Conservation (phyloP, 2,113 vertebrate genomes). For the Artemisiospiza belli region DNA sequence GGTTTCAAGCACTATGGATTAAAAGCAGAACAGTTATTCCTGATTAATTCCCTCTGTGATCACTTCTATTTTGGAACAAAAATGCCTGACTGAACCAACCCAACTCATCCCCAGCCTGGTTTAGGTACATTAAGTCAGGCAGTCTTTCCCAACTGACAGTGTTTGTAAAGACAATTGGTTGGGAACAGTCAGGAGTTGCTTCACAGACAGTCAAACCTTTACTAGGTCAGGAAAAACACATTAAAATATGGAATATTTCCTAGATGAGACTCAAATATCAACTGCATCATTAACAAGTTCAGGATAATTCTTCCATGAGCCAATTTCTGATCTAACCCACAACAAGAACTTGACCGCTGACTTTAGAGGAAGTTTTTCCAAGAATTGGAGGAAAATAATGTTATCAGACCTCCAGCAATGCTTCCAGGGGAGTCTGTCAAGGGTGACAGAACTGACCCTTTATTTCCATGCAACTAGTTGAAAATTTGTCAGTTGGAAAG, state of each 20-base stretch:
- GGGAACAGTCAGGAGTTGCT: background rate
- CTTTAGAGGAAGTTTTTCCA: background rate
- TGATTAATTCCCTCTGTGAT: conserved; percentile 3
- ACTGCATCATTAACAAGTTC: background rate
- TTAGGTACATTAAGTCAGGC: background rate
- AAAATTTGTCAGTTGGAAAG: background rate
- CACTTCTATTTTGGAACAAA: background rate
- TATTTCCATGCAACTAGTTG: background rate
- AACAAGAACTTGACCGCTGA: background rate
- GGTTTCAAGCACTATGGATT: conserved; percentile 23
- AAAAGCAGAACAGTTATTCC: conserved; percentile 29
- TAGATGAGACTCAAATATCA: background rate
- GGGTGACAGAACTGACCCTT: background rate
- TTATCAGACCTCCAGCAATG: background rate
- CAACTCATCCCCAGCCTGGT: background rate
- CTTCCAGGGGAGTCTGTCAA: background rate
- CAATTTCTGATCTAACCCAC: background rate
- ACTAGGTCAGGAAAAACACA: background rate
- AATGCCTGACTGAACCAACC: background rate
- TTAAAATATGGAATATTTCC: background rate
- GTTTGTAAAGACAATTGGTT: background rate
- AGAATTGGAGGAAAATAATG: background rate
- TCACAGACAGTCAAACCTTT: background rate
- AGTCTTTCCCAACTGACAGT: background rate
- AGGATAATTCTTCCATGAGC: background rate